Percentiles rank a stretch among this genome's conserved stretches.
Conservation (phyloP, 2,113 vertebrate genomes). For the Amblyornis subalaris region DNA sequence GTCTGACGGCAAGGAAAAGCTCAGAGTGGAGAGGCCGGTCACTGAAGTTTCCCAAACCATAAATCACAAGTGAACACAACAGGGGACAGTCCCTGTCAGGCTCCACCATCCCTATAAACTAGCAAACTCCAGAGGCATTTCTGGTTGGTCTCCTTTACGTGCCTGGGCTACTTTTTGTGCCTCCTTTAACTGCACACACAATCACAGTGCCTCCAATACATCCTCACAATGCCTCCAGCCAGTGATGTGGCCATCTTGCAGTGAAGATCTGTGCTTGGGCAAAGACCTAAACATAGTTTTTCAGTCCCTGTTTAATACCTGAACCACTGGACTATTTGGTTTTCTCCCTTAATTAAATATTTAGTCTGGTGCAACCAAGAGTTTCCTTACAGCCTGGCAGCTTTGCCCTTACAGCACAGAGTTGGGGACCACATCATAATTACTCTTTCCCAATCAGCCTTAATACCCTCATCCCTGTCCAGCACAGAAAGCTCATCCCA, state of each 20-base stretch:
- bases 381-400: not conserved
- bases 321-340: not conserved
- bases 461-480: not conserved
- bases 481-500: not conserved
- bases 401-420: not conserved
- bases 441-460: not conserved
- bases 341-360: not conserved
- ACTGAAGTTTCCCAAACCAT: not conserved
- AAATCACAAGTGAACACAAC: not conserved
- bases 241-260: not conserved
- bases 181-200: not conserved
- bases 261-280: not conserved
- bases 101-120: not conserved
- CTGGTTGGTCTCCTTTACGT: not conserved
- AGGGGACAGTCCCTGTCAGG: not conserved
- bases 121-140: not conserved
- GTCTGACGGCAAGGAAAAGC: not conserved
- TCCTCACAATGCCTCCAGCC: not conserved
- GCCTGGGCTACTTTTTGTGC: not conserved
- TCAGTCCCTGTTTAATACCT: not conserved
- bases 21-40: not conserved
- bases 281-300: not conserved
- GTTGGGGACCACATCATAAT: not conserved
- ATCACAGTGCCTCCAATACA: not conserved
- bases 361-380: not conserved